Percentiles rank a stretch among this genome's conserved stretches.
Evolutionary conservation across 2,888 invertebrate genomes (phyloP).

Genomic region (Amiota minor): DNA sequence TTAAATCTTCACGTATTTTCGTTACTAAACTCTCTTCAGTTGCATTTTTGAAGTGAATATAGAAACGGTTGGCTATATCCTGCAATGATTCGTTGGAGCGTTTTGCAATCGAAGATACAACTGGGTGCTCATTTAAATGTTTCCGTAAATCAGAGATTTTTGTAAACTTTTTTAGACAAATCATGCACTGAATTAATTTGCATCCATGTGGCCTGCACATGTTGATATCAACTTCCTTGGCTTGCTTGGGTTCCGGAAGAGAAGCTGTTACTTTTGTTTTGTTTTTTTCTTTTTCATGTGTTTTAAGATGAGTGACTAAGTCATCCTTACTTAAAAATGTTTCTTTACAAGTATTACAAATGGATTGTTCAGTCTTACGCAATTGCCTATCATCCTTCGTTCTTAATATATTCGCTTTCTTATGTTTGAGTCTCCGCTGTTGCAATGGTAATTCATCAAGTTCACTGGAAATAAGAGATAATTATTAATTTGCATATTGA

Average conservation of each 20-base stretch:
- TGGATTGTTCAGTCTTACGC: too few relatives aligned
- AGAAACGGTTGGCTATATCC: slow-evolving; percentile 39
- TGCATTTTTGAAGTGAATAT: slow-evolving; percentile 11
- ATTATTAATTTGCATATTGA: too few relatives aligned
- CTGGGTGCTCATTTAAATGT: slow-evolving; percentile 66
- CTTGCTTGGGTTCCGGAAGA: slow-evolving; percentile 53
- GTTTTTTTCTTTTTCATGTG: background rate
- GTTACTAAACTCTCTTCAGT: background rate
- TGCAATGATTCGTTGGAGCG: slow-evolving; percentile 35
- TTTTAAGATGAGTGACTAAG: slow-evolving; percentile 10
- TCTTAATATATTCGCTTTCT: slow-evolving; percentile 43
- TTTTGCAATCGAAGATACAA: slow-evolving; percentile 48
- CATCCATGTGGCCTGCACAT: slow-evolving; percentile 69
- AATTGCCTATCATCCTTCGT: too few relatives aligned
- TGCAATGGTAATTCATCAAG: slow-evolving; percentile 59
- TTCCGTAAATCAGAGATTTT: slow-evolving; percentile 66
- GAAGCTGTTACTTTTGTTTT: background rate
- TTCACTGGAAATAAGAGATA: background rate
- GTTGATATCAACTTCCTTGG: slow-evolving; percentile 59
- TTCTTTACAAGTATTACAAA: too few relatives aligned
- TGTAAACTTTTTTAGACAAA: slow-evolving; percentile 69
- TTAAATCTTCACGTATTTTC: slow-evolving; percentile 1
- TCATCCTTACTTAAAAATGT: slow-evolving; percentile 16
- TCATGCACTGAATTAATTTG: slow-evolving; percentile 71
- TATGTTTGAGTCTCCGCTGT: slow-evolving; percentile 60